phyloP scores from a whole-genome alignment of 2,888 invertebrate genomes.

The Thera obeliscata region DNA sequence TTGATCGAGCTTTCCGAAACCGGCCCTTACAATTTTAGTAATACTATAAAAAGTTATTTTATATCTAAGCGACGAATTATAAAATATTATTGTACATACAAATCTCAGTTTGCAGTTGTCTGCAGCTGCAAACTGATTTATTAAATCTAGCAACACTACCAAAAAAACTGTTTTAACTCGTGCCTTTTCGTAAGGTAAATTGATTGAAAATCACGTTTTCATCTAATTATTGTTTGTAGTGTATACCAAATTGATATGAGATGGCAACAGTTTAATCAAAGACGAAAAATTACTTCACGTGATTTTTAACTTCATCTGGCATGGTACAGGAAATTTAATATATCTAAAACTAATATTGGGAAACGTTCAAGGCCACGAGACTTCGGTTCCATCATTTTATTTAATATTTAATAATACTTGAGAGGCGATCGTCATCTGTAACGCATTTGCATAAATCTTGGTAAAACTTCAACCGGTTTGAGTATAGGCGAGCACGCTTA shows the following conservation, averaged over 20 bases:
- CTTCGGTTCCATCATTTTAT: slow-evolving; percentile 18
- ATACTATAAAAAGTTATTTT: slow-evolving; percentile 38
- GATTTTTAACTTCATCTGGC: no score
- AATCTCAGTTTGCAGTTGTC: slow-evolving; percentile 10
- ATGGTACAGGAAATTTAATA: no score
- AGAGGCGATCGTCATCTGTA: slow-evolving; percentile 18
- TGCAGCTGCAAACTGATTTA: slow-evolving; percentile 13
- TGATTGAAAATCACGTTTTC: no score
- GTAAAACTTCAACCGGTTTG: neutral
- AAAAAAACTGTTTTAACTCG: neutral
- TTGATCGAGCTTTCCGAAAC: no score
- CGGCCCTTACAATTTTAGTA: slow-evolving; percentile 44
- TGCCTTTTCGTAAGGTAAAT: no score
- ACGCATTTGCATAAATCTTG: neutral
- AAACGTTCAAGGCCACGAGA: slow-evolving; percentile 13
- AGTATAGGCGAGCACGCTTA: neutral
- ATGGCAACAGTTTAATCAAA: no score
- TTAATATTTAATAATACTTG: slow-evolving; percentile 3
- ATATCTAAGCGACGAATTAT: slow-evolving; percentile 18
- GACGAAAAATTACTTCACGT: no score
- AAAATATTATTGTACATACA: slow-evolving; percentile 27
- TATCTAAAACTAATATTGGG: neutral
- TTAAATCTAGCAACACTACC: slow-evolving; percentile 17
- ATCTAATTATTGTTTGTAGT: no score
- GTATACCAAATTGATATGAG: no score